Evolutionary conservation across 2,888 invertebrate species (phyloP).

Genomic region (Cactoblastis cactorum): DNA sequence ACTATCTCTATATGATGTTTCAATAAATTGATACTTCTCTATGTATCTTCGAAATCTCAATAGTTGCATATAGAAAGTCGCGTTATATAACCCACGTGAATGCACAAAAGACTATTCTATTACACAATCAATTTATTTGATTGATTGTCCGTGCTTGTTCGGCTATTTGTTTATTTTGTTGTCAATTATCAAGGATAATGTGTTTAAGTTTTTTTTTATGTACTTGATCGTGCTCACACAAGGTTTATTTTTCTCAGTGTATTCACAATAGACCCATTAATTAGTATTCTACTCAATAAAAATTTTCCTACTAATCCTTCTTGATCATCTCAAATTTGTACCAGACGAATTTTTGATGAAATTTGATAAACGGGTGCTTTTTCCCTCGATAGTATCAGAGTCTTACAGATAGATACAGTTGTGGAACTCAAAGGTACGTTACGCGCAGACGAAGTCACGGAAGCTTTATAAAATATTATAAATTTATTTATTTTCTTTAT

Average conservation of each 20-base stretch:
- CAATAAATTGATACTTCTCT: background rate
- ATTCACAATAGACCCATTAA: background rate
- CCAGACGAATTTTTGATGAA: too few species aligned
- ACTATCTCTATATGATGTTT: background rate
- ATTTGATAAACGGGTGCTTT: too few species aligned
- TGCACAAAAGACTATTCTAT: slow-evolving; percentile 2
- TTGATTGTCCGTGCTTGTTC: slow-evolving; percentile 9
- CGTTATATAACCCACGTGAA: background rate
- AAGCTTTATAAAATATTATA: too few species aligned
- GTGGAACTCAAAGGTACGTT: too few species aligned
- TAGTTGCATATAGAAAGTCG: slow-evolving; percentile 7
- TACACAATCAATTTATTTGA: slow-evolving; percentile 14
- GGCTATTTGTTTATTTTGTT: slow-evolving; percentile 12
- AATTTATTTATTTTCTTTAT: too few species aligned
- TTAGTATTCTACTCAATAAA: too few species aligned
- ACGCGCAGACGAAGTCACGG: too few species aligned
- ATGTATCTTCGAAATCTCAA: background rate
- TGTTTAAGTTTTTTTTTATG: background rate
- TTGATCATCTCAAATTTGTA: too few species aligned
- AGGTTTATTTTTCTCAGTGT: background rate
- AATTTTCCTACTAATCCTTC: too few species aligned
- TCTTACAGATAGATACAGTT: too few species aligned
- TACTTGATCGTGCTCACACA: background rate
- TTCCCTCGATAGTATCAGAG: too few species aligned
- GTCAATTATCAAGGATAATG: background rate